Evolutionary conservation across 35 echinoderm and acorn worm species (phyloP).

Genomic region (Apostichopus californicus): DNA sequence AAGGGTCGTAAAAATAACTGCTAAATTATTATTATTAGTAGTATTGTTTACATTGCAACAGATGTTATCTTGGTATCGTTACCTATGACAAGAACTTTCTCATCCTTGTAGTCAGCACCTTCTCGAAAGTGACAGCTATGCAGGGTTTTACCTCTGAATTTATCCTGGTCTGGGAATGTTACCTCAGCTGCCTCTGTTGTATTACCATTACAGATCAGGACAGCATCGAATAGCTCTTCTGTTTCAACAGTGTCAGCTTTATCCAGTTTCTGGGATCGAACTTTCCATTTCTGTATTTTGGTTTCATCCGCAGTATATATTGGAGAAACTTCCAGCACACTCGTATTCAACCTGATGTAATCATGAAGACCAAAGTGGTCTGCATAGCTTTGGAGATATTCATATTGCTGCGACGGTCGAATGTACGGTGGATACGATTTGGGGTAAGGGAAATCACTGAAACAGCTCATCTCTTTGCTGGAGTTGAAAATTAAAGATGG

Average conservation of each 20-base stretch:
- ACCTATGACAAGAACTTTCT: conserved; percentile 68
- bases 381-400: conserved; percentile 74
- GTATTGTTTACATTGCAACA: too few relatives aligned
- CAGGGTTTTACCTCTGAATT: conserved; percentile 43
- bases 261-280: background rate
- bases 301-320: background rate
- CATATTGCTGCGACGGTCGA: conserved; percentile 16
- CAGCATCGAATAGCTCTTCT: conserved; percentile 59
- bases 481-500: conserved; percentile 66
- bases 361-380: conserved; percentile 70
- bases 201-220: conserved; percentile 63
- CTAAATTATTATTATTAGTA: too few relatives aligned
- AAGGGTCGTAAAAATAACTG: too few relatives aligned
- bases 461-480: conserved; percentile 78
- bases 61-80: background rate
- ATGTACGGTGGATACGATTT: conserved; percentile 75
- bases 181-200: background rate
- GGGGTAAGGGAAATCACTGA: conserved; percentile 86
- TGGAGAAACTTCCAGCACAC: conserved; percentile 23
- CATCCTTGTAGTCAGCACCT: background rate
- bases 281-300: background rate
- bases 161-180: conserved; percentile 33
- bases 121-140: conserved; percentile 51
- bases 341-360: conserved; percentile 70
- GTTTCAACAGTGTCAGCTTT: background rate